Evolutionary conservation across 2,113 vertebrate genomes (phyloP).

Genomic region (Microcebus ravelobensis): DNA sequence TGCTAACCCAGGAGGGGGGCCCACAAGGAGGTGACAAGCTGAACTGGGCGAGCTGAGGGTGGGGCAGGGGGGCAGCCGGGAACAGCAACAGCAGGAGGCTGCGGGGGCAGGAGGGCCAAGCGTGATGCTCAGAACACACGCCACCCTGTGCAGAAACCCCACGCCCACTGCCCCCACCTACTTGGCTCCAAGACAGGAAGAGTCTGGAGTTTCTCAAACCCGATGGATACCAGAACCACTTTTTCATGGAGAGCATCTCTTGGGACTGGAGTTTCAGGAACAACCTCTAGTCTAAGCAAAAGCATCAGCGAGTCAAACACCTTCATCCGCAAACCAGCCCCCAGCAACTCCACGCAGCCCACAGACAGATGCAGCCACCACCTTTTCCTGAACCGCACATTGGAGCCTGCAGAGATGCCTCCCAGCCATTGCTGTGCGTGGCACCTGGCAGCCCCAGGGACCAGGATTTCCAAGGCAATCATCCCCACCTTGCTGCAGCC

Average conservation of each 20-base stretch:
- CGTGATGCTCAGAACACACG: neutral
- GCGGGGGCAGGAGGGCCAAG: neutral
- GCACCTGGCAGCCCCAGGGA: neutral
- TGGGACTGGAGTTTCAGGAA: neutral
- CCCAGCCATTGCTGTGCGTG: neutral
- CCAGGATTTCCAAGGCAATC: neutral
- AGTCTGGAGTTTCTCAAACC: neutral
- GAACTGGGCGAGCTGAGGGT: neutral
- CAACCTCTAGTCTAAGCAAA: neutral
- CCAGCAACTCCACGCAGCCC: no score
- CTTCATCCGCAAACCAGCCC: neutral
- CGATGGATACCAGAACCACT: neutral
- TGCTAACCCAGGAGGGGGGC: neutral
- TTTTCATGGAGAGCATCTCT: neutral
- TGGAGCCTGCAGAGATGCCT: fast-evolving
- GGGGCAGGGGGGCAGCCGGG: neutral
- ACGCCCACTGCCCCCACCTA: no score
- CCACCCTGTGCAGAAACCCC: neutral
- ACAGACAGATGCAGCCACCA: neutral
- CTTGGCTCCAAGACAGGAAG: neutral
- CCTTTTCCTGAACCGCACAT: fast-evolving
- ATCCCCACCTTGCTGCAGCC: neutral
- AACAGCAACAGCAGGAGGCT: neutral
- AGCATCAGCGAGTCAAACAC: neutral
- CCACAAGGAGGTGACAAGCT: neutral